phyloP scores from a whole-genome alignment of 2,888 invertebrate genomes.

The Nycteola revayana region DNA sequence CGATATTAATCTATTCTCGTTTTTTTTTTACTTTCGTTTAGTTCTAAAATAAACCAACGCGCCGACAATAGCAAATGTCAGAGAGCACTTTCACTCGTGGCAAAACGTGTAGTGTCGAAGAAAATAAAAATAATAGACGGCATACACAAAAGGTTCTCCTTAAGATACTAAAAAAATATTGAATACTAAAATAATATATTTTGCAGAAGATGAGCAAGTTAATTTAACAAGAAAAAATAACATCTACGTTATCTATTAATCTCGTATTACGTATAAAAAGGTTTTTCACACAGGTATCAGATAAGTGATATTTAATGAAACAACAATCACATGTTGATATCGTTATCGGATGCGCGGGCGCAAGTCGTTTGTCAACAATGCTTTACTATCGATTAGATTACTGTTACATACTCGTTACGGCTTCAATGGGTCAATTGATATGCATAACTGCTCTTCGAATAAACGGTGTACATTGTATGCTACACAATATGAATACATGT shows the following conservation, averaged over 20 bases:
- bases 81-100: constrained; percentile 45
- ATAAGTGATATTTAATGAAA: constrained; percentile 11
- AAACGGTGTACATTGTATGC: constrained; percentile 28
- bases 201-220: too few relatives aligned
- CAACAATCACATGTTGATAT: constrained; percentile 18
- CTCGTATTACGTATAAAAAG: not conserved
- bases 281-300: constrained; percentile 4
- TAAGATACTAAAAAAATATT: too few relatives aligned
- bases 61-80: constrained; percentile 45
- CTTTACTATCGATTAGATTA: constrained; percentile 30
- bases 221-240: too few relatives aligned
- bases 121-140: constrained; percentile 34
- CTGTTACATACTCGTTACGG: constrained; percentile 47
- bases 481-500: too few relatives aligned
- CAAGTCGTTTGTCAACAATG: constrained; percentile 35
- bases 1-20: constrained; percentile 31
- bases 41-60: constrained; percentile 41
- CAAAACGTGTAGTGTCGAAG: constrained; percentile 24
- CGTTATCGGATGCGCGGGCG: constrained; percentile 13
- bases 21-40: constrained; percentile 44
- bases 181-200: too few relatives aligned
- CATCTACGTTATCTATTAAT: too few relatives aligned
- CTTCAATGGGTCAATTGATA: constrained; percentile 59
- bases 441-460: constrained; percentile 39
- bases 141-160: too few relatives aligned